These are phyloP conservation scores for Harpalus rubripes DNA, from an alignment of 2,888 invertebrate species.

Conservation along the genomic window DNA sequence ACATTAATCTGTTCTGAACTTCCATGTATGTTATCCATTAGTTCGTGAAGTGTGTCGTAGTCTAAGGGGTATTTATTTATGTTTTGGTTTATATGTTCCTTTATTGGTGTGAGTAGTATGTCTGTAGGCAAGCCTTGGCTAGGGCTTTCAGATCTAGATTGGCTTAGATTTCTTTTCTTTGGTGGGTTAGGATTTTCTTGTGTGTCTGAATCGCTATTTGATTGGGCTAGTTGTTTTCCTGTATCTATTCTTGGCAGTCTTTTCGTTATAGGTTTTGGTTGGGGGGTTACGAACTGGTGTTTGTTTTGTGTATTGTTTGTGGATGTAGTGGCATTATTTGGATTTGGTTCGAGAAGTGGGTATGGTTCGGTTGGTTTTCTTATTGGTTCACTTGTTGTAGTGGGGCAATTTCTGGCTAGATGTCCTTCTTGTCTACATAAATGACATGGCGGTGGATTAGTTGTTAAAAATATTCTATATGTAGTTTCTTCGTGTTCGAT, in stretches of 20 bases:
- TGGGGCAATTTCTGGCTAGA: constrained; percentile 36
- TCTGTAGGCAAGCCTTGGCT: not conserved
- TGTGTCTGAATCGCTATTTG: constrained; percentile 1
- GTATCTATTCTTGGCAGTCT: too few relatives aligned
- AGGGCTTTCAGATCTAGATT: not conserved
- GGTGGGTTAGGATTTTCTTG: not conserved
- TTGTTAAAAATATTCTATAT: constrained; percentile 50
- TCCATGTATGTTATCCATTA: too few relatives aligned
- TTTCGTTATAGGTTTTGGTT: too few relatives aligned
- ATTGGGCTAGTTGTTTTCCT: not conserved
- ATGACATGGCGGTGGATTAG: constrained; percentile 56
- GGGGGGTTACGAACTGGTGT: too few relatives aligned
- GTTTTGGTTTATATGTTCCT: constrained; percentile 1
- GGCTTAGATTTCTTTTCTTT: constrained; percentile 2
- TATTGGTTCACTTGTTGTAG: not conserved
- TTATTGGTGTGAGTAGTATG: not conserved
- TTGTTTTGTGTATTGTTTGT: not conserved
- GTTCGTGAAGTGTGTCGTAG: too few relatives aligned
- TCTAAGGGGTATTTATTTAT: too few relatives aligned
- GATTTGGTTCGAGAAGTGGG: not conserved
- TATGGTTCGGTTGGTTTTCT: not conserved
- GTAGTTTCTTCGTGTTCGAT: constrained; percentile 62
- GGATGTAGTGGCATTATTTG: not conserved
- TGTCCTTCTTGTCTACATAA: constrained; percentile 28
- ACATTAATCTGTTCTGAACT: too few relatives aligned